Base-by-base conservation (phyloP, 2,797 vertebrate species). In the Pangasius larnaudii region DNA sequence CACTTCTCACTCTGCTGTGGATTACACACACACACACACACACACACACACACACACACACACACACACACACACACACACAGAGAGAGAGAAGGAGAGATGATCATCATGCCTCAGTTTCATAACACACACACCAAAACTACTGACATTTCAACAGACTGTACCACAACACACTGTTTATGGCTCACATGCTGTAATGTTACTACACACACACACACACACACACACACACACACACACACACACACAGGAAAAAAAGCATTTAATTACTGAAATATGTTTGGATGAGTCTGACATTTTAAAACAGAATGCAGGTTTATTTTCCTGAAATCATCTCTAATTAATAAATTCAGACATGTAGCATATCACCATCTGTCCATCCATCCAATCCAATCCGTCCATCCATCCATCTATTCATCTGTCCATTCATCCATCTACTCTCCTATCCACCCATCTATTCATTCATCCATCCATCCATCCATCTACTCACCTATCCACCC, bases 71-170 rank as follows among this genome's bases (percentile, higher is more conserved):
- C 72, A 46, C 72, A 46, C 72, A 46, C 72, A 75, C 69, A 72
- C 69, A 74, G 0, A 74, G 2, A 36, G 30, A 72, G 16, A 67
- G 8, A n/a, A 10, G 11, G 27, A 65, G 27, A n/a, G 27, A 65
- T 18, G 11, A 65, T 30, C 63, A 65, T 65, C 42, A 77, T 1
- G 30, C n/a, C 18, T 33, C 9, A 33, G 42, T n/a, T 14, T 49
- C 39, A 74, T 46, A 27, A 74, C 46, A 46, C 39, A 74, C 71
- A 74, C 18, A 19, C 36, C 24, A 46, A n/a, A 14, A 11, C n/a
- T n/a, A n/a, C 74, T 77, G 11, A 77, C 74, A 51, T 77, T n/a
- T 77, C 27, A 72, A 42, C 39, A 42, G 36, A 71, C 67, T 69
- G 13, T 69, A 65, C 63, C n/a, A 14, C 33, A 65, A 65, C 27